Evolutionary conservation across 2,797 vertebrate species (phyloP).

Genomic region (Cyprinodon diabolis): DNA sequence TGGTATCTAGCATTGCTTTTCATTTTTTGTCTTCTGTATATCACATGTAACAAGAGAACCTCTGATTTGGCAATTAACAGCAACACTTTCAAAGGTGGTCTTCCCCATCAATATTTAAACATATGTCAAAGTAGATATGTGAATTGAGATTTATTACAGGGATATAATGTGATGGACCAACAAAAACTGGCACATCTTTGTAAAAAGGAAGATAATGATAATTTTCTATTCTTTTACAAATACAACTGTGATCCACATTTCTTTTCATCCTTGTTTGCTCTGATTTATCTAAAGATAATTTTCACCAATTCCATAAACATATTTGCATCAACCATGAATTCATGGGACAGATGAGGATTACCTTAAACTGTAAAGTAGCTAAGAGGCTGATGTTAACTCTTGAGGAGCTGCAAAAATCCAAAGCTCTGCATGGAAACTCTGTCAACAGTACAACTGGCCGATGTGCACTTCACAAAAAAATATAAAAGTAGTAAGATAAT

Average conservation of each 20-base stretch:
- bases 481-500: too few relatives aligned
- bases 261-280: background rate
- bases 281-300: background rate
- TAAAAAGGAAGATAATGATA: background rate
- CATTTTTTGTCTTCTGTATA: background rate
- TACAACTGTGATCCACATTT: background rate
- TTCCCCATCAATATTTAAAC: background rate
- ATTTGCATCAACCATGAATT: background rate
- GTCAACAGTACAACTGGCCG: background rate
- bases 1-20: conserved; percentile 1
- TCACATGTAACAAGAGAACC: background rate
- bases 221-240: background rate
- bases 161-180: background rate
- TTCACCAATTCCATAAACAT: background rate
- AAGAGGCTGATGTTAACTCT: too few relatives aligned
- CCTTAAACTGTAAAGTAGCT: background rate
- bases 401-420: too few relatives aligned
- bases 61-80: background rate
- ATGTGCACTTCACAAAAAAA: background rate
- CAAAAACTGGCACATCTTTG: background rate
- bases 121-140: background rate
- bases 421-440: background rate
- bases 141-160: background rate
- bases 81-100: background rate
- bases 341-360: background rate